Conservation (phyloP, 2,113 vertebrate species). For the Syngnathus typhle region DNA sequence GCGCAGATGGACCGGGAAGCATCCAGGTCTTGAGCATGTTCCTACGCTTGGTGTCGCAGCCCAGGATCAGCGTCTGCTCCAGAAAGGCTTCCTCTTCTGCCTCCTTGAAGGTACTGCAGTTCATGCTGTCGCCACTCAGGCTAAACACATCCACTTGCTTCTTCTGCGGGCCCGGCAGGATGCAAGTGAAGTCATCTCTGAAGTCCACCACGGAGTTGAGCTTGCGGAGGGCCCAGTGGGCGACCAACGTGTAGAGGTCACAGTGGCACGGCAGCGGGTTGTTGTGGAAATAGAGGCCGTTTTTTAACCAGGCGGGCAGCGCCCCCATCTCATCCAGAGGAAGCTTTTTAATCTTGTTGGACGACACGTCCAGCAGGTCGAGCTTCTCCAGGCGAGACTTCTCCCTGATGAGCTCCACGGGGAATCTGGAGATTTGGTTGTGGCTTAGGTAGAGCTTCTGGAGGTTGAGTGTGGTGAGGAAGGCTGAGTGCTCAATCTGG, state of each 20-base stretch:
- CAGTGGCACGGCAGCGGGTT: constrained; percentile 85
- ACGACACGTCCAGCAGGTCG: constrained; percentile 84
- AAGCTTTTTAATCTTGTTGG: constrained; percentile 81
- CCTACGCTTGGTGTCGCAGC: constrained; percentile 83
- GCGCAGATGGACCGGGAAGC: constrained; percentile 72
- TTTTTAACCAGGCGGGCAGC: constrained; percentile 85
- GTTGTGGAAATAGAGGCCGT: constrained; percentile 89
- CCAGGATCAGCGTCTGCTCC: constrained; percentile 75
- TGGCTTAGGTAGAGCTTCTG: constrained; percentile 94
- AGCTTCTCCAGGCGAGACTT: constrained; percentile 77
- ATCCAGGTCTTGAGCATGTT: constrained; percentile 80
- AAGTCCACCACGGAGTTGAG: constrained; percentile 86
- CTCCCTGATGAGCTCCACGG: constrained; percentile 83
- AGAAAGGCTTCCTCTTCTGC: constrained; percentile 78
- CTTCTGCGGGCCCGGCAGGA: constrained; percentile 49
- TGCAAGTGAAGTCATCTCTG: constrained; percentile 79
- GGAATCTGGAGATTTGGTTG: constrained; percentile 87
- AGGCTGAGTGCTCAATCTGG: constrained; percentile 82
- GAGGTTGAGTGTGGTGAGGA: constrained; percentile 75
- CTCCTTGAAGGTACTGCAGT: constrained; percentile 86
- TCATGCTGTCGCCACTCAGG: constrained; percentile 74
- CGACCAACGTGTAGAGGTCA: constrained; percentile 81
- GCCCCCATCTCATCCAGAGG: constrained; percentile 74
- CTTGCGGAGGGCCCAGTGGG: constrained; percentile 80
- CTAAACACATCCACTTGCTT: constrained; percentile 64